phyloP scores from a whole-genome alignment of 2,797 vertebrate genomes.

The Lycodopsis pacificus region DNA sequence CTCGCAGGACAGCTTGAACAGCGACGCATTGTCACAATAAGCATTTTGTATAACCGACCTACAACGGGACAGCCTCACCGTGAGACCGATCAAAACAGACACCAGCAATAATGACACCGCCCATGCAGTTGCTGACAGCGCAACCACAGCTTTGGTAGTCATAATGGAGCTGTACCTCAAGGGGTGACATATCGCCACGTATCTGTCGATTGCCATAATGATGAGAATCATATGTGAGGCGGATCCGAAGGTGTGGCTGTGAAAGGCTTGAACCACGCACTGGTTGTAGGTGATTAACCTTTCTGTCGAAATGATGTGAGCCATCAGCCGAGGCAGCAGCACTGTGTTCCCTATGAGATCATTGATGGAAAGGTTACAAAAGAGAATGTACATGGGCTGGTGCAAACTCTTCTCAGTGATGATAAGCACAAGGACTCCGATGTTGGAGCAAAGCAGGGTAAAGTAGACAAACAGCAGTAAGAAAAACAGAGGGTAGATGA shows the following conservation, averaged over 20 bases:
- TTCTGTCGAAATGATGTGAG: slow-evolving; percentile 83
- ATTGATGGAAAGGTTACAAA: slow-evolving; percentile 84
- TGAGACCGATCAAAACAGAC: slow-evolving; percentile 73
- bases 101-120: slow-evolving; percentile 64
- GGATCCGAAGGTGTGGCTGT: slow-evolving; percentile 86
- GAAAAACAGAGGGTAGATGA: slow-evolving; percentile 69
- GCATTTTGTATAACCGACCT: slow-evolving; percentile 65
- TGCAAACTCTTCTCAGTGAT: slow-evolving; percentile 79
- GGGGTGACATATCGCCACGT: slow-evolving; percentile 86
- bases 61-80: slow-evolving; percentile 69
- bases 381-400: slow-evolving; percentile 88
- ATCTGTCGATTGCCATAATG: slow-evolving; percentile 88
- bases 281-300: slow-evolving; percentile 82
- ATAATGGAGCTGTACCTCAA: slow-evolving; percentile 81
- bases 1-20: slow-evolving; percentile 80
- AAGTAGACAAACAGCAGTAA: slow-evolving; percentile 70
- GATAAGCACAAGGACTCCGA: slow-evolving; percentile 68
- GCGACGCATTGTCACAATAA: slow-evolving; percentile 76
- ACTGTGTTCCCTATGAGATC: slow-evolving; percentile 86
- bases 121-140: slow-evolving; percentile 70
- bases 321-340: slow-evolving; percentile 83
- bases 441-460: slow-evolving; percentile 70
- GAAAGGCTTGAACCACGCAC: slow-evolving; percentile 87
- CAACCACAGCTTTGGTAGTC: slow-evolving; percentile 74
- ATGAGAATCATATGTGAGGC: slow-evolving; percentile 86